Base-by-base conservation (phyloP, 1,140 invertebrate genomes). In the Cyphomyrmex costatus region DNA sequence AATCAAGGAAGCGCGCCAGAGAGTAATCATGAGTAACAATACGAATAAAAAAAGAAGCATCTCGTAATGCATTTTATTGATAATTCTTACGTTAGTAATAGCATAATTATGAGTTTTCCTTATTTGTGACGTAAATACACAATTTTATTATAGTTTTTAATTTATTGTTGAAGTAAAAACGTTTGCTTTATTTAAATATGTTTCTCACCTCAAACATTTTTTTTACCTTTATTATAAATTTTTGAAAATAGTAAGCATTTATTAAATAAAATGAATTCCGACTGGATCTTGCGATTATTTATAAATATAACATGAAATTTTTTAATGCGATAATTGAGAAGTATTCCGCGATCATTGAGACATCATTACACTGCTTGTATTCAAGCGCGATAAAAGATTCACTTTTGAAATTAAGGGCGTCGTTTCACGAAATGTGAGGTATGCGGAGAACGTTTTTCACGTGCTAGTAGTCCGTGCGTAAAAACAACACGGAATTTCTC, bases 321-420 rank as follows among this genome's bases (percentile, higher is more conserved):
- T 66, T 36, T 10, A 73, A 53, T 24, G 30, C n/a, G 27, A 27
- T 79, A 68, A 77, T 68, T 53, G 30, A 8, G n/a, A 10, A 24
- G 16, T 68, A 14, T 79, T 33, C 6, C 51, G 78, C 5, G 49
- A 58, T 42, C 16, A 66, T 70, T 24, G 5, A 56, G 21, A 27
- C 33, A 70, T 80, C 66, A 80, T 70, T 80, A 56, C 2, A 14
- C 16, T 8, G 14, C 1, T 33, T 33, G 14, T 6, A 70, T 80
- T 82, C 33, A 58, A 5, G 8, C 21, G 51, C 19, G 65, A 71
- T 19, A 58, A 71, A 82, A 27, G 51, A 82, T 58, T 71, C 10
- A 46, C 14, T 16, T 33, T 16, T n/a, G 36, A 82, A 82, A 82
- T 71, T 82, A 79, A 79, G n/a, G n/a, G 14, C 30, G 1, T 16